These are phyloP conservation scores for Popillia japonica DNA, from an alignment of 1,140 invertebrate genomes.

Conservation along the genomic window DNA sequence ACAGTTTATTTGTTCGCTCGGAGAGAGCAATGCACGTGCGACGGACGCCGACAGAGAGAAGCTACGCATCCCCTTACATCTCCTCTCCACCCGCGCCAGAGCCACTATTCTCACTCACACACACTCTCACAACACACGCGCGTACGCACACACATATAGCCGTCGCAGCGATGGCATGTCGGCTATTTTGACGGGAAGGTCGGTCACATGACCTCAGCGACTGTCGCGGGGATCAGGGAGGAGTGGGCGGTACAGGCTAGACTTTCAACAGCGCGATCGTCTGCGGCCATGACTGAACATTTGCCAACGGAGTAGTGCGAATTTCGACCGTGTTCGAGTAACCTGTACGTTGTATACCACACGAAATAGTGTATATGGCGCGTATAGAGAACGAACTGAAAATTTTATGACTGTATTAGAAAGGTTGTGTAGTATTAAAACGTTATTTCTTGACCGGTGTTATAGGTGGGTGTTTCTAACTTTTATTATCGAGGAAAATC, in stretches of 20 bases:
- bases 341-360: slow-evolving; percentile 5
- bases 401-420: slow-evolving; percentile 5
- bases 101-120: slow-evolving; percentile 1
- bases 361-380: not conserved
- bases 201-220: slow-evolving; percentile 65
- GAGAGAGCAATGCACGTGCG: slow-evolving; percentile 48
- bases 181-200: slow-evolving; percentile 81
- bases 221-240: slow-evolving; percentile 50
- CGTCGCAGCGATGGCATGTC: slow-evolving; percentile 62
- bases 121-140: slow-evolving; percentile 37
- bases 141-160: slow-evolving; percentile 33
- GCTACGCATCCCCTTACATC: slow-evolving; percentile 8
- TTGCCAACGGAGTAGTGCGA: slow-evolving; percentile 41
- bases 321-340: slow-evolving; percentile 34
- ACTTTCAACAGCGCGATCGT: slow-evolving; percentile 50
- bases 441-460: not conserved
- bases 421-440: not conserved
- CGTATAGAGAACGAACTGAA: slow-evolving; percentile 35
- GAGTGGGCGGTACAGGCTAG: slow-evolving; percentile 49
- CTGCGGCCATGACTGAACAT: slow-evolving; percentile 44
- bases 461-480: not conserved
- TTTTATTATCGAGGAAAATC: slow-evolving; percentile 23
- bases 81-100: not conserved
- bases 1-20: slow-evolving; percentile 36
- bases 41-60: slow-evolving; percentile 40